phyloP scores from a whole-genome alignment of 2,797 vertebrate species.

The Acanthurus lineatus region DNA sequence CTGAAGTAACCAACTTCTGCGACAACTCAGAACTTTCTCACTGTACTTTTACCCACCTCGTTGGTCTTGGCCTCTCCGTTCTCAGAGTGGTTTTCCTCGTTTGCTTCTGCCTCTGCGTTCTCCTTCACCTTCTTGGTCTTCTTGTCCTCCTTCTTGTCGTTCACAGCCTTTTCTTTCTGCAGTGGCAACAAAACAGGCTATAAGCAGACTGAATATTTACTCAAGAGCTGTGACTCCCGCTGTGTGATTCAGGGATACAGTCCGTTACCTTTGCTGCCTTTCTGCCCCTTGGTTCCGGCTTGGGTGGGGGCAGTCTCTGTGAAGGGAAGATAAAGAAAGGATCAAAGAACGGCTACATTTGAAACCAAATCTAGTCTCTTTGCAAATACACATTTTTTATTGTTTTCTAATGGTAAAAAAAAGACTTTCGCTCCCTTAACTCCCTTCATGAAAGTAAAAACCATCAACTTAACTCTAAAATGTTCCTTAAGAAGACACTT shows the following conservation, averaged over 20 bases:
- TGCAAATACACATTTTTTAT: background rate
- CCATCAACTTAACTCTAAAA: background rate
- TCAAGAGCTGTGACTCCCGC: background rate
- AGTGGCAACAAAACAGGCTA: background rate
- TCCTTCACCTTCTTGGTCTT: conserved; percentile 92
- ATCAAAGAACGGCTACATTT: background rate
- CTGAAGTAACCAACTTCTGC: background rate
- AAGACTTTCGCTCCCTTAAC: background rate
- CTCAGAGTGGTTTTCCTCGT: conserved; percentile 95
- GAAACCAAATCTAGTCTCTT: background rate
- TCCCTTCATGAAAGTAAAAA: background rate
- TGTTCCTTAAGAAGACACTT: no score
- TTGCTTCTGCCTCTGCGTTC: conserved; percentile 91
- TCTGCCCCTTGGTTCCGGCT: conserved; percentile 92
- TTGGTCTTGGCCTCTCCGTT: conserved; percentile 95
- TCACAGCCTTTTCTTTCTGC: conserved; percentile 94
- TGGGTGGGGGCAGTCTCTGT: conserved; percentile 87
- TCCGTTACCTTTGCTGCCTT: conserved; percentile 91
- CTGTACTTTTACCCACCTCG: conserved; percentile 80
- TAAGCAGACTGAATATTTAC: background rate
- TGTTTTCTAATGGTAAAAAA: background rate
- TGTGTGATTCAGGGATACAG: rapidly evolving
- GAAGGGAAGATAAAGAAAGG: background rate
- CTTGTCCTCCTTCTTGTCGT: conserved; percentile 92
- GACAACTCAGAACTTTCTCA: background rate